phyloP scores from a whole-genome alignment of 2,797 vertebrate species.

The Peromyscus eremicus region DNA sequence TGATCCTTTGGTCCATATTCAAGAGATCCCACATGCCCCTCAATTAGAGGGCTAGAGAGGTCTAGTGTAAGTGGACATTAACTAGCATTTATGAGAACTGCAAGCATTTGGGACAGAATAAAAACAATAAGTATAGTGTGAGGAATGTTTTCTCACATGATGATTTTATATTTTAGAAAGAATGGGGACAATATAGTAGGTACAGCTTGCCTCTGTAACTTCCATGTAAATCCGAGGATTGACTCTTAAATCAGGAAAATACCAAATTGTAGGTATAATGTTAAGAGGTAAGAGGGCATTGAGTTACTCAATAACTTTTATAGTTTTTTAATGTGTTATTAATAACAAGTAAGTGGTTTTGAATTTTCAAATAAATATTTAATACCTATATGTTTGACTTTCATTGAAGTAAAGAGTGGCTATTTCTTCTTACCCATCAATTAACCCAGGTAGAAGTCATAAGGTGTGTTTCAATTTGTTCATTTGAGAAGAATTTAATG shows the following conservation, averaged over 20 bases:
- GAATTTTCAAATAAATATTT: slow-evolving; percentile 82
- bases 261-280: slow-evolving; percentile 63
- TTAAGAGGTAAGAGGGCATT: slow-evolving; percentile 69
- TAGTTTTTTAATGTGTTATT: slow-evolving; percentile 61
- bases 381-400: slow-evolving; percentile 69
- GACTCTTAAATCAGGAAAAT: slow-evolving; percentile 72
- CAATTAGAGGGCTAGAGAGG: not conserved
- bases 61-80: not conserved
- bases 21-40: not conserved
- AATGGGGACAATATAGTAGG: rapidly evolving
- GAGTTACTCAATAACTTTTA: slow-evolving; percentile 74
- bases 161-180: not conserved
- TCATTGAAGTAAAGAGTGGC: slow-evolving; percentile 64
- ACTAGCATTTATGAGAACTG: not conserved
- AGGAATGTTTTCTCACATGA: not conserved
- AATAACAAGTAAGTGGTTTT: slow-evolving; percentile 70
- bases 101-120: not conserved
- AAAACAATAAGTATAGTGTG: not conserved
- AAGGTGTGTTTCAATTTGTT: not conserved
- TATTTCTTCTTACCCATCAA: slow-evolving; percentile 60
- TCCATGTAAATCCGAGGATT: not conserved
- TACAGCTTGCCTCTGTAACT: not conserved
- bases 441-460: not conserved
- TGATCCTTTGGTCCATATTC: not conserved
- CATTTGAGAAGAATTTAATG: slow-evolving; percentile 10